These are phyloP conservation scores for Axinella damicornis DNA, from an alignment of 37 sponge, comb jelly and placozoan species.

Conservation along the genomic window DNA sequence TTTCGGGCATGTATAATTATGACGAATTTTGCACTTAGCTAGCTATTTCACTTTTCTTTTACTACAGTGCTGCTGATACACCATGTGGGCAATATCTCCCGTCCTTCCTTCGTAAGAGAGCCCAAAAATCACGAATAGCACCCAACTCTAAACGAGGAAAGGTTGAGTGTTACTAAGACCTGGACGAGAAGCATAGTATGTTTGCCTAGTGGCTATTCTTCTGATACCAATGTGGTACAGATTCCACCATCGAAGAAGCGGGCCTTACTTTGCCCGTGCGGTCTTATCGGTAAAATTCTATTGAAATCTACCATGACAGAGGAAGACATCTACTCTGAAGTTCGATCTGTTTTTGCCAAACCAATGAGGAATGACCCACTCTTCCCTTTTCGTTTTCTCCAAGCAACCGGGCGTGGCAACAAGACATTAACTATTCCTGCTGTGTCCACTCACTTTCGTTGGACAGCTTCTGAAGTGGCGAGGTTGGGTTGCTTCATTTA, in stretches of 20 bases:
- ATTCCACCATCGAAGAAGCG: neutral
- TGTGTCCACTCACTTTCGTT: conserved; percentile 26
- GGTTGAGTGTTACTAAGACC: too few species aligned
- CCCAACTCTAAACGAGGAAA: too few species aligned
- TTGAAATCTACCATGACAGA: conserved; percentile 43
- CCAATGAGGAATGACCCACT: conserved; percentile 39
- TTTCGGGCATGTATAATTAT: too few species aligned
- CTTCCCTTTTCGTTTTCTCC: conserved; percentile 53
- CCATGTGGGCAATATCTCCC: too few species aligned
- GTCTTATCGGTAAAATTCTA: conserved; percentile 51
- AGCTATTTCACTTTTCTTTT: too few species aligned
- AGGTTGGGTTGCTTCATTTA: neutral
- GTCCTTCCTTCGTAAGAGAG: too few species aligned
- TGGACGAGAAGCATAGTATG: too few species aligned
- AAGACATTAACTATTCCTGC: conserved; percentile 40
- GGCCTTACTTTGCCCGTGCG: conserved; percentile 1
- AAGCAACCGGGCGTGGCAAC: conserved; percentile 41
- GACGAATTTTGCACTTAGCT: too few species aligned
- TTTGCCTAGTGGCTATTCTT: too few species aligned
- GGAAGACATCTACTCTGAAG: conserved; percentile 17
- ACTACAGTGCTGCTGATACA: too few species aligned
- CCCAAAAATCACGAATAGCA: too few species aligned
- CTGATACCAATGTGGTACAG: too few species aligned
- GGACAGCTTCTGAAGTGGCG: conserved; percentile 41
- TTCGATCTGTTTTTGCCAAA: conserved; percentile 44